Base-by-base conservation (phyloP, 2,888 invertebrate genomes). In the Chaetogeoica ovagalla region DNA sequence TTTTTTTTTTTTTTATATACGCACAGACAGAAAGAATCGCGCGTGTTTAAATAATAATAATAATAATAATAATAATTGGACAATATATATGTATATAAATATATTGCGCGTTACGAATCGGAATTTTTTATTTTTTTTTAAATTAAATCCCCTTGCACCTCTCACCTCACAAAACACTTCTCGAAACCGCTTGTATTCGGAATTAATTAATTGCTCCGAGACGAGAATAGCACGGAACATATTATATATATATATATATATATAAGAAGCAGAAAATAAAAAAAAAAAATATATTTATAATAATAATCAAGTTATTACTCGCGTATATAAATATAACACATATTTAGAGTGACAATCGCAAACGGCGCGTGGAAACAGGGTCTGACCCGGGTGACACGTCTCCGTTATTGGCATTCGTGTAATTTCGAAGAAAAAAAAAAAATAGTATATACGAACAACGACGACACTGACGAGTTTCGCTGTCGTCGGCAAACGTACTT, bases 381-480 rank as follows among this genome's bases (percentile, higher is more conserved):
- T 71, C 71, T 71, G 30, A 30, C 63, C 60, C 60, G 52, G 69
- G 77, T 70, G 62, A 71, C n/a, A n/a, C 57, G 71, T 79, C 79
- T 79, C 43, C 79, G 71, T 79, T 79, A 79, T 79, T 79, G 79
- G 71, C 79, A 65, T 71, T 79, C 71, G 63, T 71, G 79, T 79
- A 79, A 55, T 79, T 71, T 79, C 15, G 19, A 62, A 37, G n/a
- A 60, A 55, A 55, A 48, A 52, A 63, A 48, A 63, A 30, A 68
- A 17, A 66, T 60, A 77, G 59, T n/a, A 62, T 13, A 63, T 21
- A 8, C 65, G 17, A 39, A 59, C 62, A 70, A 59, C 66, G 30
- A 69, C 57, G 69, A 77, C 77, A 77, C 63, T 63, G 79, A 79
- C 79, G 79, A 79, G 79, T 79, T 79, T 79, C 71, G 79, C 79